Base-by-base conservation (phyloP, 2,113 vertebrate genomes). In the Sebastes fasciatus region DNA sequence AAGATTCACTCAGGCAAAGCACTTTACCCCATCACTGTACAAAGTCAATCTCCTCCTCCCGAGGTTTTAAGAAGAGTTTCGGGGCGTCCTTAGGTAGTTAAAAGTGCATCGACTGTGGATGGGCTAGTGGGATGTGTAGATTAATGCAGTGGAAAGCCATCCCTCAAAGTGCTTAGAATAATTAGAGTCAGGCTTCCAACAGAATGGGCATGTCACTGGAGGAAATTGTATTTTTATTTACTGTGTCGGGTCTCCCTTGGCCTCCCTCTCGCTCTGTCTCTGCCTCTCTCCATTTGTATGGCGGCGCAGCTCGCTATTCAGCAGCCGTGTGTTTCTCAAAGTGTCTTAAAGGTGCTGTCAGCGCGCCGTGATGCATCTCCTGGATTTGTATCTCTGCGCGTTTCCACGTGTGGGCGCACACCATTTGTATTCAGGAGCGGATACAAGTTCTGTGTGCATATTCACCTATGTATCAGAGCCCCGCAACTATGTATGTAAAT, bases 221-320 rank as follows among this genome's bases (percentile, higher is more conserved):
- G 90, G 85, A 93, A 94, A 95, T 93, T 91, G 84, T 94, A 79
- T 90, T 93, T 93, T 95, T 94, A 96, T 95, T 95, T 95, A 94
- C 91, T 87, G 91, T 89, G 73, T 92, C 83, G 90, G 89, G 87
- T 90, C 91, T 92, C 85, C 82, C 82, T 84, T 48, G 85, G 83
- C 90, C 91, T 82, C 89, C 55, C 89, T 52, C 86, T 79, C 84
- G 75, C 90, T 90, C 93, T 65, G 84, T 87, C 88, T 91, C 90
- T 88, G 81, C 85, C 91, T 89, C 85, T 77, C 83, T 80, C 86
- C 92, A 91, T 93, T 92, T 92, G 87, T 87, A 81, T 80, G 69
- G 79, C 17, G 34, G 75, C 21, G 13, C 61, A 23, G 74, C 79
- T 86, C 72, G 69, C 74, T n/a, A 62, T 90, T 92, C 88, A 77